Percentiles rank a stretch among this genome's conserved stretches.
phyloP scores from a whole-genome alignment of 1,140 invertebrate genomes.

The Drosophila kepulauana region DNA sequence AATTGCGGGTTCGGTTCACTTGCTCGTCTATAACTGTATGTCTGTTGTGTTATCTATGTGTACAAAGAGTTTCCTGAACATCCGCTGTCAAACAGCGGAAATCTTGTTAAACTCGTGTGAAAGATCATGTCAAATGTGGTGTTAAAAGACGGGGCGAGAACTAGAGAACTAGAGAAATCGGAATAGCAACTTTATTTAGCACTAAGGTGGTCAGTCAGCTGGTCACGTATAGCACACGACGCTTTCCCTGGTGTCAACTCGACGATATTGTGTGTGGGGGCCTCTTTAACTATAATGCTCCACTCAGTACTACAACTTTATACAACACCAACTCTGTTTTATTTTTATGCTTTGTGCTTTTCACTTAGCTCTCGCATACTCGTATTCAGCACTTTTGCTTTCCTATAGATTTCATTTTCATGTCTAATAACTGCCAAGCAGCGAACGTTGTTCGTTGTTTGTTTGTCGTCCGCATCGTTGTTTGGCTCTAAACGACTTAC shows the following conservation, averaged over 20 bases:
- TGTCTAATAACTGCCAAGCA: slow-evolving; percentile 27
- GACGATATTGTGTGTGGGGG: slow-evolving; percentile 25
- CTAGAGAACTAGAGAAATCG: slow-evolving; percentile 30
- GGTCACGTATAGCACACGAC: slow-evolving; percentile 73
- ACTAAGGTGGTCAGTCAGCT: slow-evolving; percentile 15
- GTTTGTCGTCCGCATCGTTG: not conserved
- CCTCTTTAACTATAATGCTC: slow-evolving; percentile 48
- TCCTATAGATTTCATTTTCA: slow-evolving; percentile 69
- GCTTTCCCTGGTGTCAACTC: slow-evolving; percentile 65
- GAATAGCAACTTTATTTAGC: slow-evolving; percentile 8
- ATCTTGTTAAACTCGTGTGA: slow-evolving; percentile 7
- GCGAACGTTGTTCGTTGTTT: slow-evolving; percentile 3
- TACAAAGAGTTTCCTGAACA: not conserved
- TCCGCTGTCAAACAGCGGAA: not conserved
- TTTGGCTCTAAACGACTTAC: slow-evolving; percentile 33
- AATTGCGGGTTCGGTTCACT: not conserved
- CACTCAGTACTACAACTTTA: slow-evolving; percentile 7
- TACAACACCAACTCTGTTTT: slow-evolving; percentile 16
- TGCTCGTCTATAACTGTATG: not conserved
- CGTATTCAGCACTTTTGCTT: slow-evolving; percentile 73
- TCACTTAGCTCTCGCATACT: slow-evolving; percentile 48
- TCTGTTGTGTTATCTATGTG: not conserved
- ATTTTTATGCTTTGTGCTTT: slow-evolving; percentile 61
- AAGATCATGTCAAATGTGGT: slow-evolving; percentile 10
- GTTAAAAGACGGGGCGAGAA: not conserved